Evolutionary conservation across 2,113 vertebrate species (phyloP), one percentile per base, ranked within the genome.

Genomic region (Mohoua ochrocephala): DNA sequence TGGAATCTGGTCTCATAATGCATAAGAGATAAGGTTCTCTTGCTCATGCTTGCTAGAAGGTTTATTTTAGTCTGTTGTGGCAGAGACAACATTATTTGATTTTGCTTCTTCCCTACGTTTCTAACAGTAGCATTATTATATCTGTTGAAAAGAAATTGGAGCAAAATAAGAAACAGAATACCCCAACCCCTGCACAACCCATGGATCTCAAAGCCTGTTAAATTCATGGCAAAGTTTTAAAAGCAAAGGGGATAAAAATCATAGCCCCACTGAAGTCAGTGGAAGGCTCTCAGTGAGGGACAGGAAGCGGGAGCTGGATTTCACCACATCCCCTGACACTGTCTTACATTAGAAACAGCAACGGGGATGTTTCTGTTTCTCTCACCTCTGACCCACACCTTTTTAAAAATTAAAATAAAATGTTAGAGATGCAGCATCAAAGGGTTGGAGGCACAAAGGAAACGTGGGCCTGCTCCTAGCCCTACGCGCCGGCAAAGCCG

Each of bases 21-120:
- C 37, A n/a, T 54, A 64, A 76, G 90, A 94, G 81, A 73, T 86
- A 83, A 94, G 91, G 70, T 91, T 95, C 84, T 96, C 78, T 54
- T 76, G 57, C 77, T 94, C 56, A 6, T 47, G 86, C 90, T 85
- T 96, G 37, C 82, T 97, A 93, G 95, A 95, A 95, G 65, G 91
- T 97, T 96, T 96, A 90, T 96, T 97, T 96, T 79, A 90, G 89
- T 86, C 95, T 94, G 53, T 30, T 9, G 1, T 90, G 92, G 87
- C 64, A 89, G 68, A 87, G 53, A 84, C 15, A 78, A 80, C 91
- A 95, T 93, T 84, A 91, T 85, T 94, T 96, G 59, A 73, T 89
- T 97, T 96, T 96, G 33, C 84, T 91, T 84, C 92, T 95, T 89
- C 73, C n/a, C 50, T 89, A 26, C 39, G 13, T 91, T 93, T 95